Base-by-base conservation (phyloP, 2,113 vertebrate species). In the Trogon melanurus region DNA sequence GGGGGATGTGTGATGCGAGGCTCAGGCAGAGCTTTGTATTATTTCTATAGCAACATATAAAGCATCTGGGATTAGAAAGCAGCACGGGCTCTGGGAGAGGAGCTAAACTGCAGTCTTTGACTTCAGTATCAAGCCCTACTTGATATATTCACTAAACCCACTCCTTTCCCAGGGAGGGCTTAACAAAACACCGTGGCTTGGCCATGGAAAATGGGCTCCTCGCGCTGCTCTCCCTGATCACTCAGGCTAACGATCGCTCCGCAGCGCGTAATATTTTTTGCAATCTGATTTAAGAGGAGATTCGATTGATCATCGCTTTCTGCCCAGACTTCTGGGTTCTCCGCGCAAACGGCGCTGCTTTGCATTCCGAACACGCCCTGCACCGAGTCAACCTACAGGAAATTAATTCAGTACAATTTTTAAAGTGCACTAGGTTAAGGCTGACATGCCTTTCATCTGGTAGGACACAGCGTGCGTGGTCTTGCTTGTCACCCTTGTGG, bases 351-450 rank as follows among this genome's bases (percentile, higher is more conserved):
- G 0, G 50, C 57, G 73, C 88, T 96, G 80, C 79, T 95, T 91
- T 93, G 85, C 95, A 96, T 97, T 96, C 95, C 76, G 82, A 67
- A 5, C 81, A 82, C 91, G 80, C 32, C 3, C 72, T 47, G 72
- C 79, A 69, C 47, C 0, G 25, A 95, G 81, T 79, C 91, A 76
- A 12, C 32, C 65, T 36, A 11, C 13, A 7, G 81, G 30, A 86
- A 93, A 96, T 95, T 30, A 88, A 96, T 83, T 73, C 82, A 72
- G 72, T 60, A 25, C 27, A 19, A 38, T 45, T 62, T 70, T 29
- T 23, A 44, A 66, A 95, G 86, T 72, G 88, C 79, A 79, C 45
- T 22, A 66, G 72, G 91, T 91, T 80, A 81, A 73, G 76, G 1
- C 69, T 93, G 73, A 89, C 79, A 88, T 48, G 61, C 21, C 69